Conservation (phyloP, 2,888 invertebrate species). For the Taphrorychus bicolor region DNA sequence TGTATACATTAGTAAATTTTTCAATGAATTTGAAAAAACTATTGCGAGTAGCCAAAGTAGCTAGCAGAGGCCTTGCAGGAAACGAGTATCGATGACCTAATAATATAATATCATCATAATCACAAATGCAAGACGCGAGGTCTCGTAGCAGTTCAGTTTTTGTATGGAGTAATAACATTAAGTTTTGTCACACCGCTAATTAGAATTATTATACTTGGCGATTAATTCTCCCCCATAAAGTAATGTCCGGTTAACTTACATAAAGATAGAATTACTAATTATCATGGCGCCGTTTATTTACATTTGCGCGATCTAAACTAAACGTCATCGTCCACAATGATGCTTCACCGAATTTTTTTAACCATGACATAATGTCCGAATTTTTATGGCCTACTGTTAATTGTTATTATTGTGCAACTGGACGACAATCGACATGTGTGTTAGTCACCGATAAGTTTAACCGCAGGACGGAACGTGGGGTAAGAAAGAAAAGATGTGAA, state of each 20-base stretch:
- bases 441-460: not conserved
- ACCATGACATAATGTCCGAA: constrained; percentile 1
- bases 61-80: no score
- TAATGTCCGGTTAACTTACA: not conserved
- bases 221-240: not conserved
- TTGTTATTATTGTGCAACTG: not conserved
- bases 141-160: no score
- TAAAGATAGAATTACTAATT: constrained; percentile 8
- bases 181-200: no score
- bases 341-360: constrained; percentile 2
- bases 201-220: no score
- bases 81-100: no score
- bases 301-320: not conserved
- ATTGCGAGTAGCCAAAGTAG: no score
- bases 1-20: no score
- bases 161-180: no score
- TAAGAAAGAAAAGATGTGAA: not conserved
- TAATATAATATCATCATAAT: no score
- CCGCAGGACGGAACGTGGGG: not conserved
- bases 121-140: no score
- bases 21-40: no score
- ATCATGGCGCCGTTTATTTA: not conserved
- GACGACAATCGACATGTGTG: not conserved
- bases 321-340: constrained; percentile 2
- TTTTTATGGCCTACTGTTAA: not conserved